These are phyloP conservation scores for Terebella lapidaria DNA, from an alignment of 2,888 invertebrate species.

Conservation along the genomic window DNA sequence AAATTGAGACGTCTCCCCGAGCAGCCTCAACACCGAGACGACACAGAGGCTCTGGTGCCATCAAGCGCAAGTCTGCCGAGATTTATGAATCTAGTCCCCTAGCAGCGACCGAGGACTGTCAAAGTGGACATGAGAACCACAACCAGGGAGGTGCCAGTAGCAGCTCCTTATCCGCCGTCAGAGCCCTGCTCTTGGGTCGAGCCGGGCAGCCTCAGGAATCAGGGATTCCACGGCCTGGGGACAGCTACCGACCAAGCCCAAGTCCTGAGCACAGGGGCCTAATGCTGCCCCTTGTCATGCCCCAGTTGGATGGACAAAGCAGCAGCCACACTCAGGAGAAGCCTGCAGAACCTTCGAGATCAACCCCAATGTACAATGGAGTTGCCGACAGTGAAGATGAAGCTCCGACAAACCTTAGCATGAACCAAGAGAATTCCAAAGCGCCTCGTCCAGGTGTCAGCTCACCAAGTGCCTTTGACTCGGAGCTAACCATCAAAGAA, in stretches of 20 bases:
- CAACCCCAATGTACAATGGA: not conserved
- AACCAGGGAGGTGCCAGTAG: not conserved
- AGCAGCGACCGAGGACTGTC: not conserved
- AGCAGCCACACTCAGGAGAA: too few relatives aligned
- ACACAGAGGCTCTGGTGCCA: conserved; percentile 7
- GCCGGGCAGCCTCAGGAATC: not conserved
- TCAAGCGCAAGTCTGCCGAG: conserved; percentile 14
- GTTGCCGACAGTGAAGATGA: not conserved
- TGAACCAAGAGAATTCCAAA: too few relatives aligned
- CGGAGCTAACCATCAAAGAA: not conserved
- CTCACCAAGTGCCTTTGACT: not conserved
- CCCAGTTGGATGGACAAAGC: not conserved
- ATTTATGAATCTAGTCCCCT: conserved; percentile 1
- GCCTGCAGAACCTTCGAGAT: not conserved
- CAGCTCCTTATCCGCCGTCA: not conserved
- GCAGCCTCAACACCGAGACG: not conserved
- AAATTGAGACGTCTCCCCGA: not conserved
- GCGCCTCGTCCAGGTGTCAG: too few relatives aligned
- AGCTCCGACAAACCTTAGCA: not conserved
- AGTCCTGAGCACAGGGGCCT: not conserved
- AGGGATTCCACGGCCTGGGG: too few relatives aligned
- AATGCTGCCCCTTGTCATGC: not conserved
- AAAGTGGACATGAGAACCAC: not conserved
- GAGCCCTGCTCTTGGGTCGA: not conserved
- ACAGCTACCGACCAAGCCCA: not conserved